Base-by-base conservation (phyloP, 2,113 vertebrate species). In the Scomber colias region DNA sequence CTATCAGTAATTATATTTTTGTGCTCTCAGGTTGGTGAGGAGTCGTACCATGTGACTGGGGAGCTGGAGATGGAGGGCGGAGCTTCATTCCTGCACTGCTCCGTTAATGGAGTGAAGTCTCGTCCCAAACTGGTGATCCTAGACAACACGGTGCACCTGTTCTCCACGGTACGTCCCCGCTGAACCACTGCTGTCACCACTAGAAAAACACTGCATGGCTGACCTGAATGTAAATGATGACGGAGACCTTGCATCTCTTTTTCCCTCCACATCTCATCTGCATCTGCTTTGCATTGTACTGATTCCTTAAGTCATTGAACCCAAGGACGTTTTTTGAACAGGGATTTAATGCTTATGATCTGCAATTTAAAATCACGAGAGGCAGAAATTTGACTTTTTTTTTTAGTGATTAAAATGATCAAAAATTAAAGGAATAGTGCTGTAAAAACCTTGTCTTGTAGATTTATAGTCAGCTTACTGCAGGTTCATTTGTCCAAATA, bases 111-210 rank as follows among this genome's bases (percentile, higher is more conserved):
- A 55, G 89, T 91, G 19, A 87, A 95, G 88, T 95, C 91, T 30
- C 96, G 94, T 54, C 94, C 96, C 81, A 98, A 97, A 84, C 49
- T 99, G 70, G 94, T 98, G 77, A 85, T 98, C 74, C 87, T 97
- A 91, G 95, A 97, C 81, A 95, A 96, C 93, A 95, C 92, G 0
- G 91, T 98, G 83, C 94, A 98, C 84, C 95, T 99, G 12, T 99
- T 99, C 93, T 96, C 97, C 67, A 95, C 71, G 95, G 98, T 99
- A 91, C 0, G 73, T 54, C 40, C 16, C 3, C 24, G 21, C 3
- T 15, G 30, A 44, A 61, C 4, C 8, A 1, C 46, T 30, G 3
- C 16, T 17, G 21, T 31, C 5, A 31, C 35, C 13, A 5, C 8
- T n/a, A 35, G 1, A 40, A 40, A 40, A 9, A 40, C 35, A 9